These are phyloP conservation scores for Dicrostonyx torquatus DNA, from an alignment of 2,797 vertebrate genomes.

Conservation along the genomic window DNA sequence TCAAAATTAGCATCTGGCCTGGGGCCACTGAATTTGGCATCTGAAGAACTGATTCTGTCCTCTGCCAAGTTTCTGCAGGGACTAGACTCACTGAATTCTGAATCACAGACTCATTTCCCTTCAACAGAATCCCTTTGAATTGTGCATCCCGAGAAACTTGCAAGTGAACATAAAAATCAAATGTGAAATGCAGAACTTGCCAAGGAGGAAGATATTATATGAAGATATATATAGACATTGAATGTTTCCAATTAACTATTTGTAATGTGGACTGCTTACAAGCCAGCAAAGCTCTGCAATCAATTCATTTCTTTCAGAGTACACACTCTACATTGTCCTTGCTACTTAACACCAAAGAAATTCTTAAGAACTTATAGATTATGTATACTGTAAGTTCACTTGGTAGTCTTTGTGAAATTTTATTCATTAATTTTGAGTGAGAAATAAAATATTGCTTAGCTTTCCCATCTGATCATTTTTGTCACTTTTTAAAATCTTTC, in stretches of 20 bases:
- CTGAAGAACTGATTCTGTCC: conserved; percentile 80
- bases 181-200: conserved; percentile 55
- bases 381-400: conserved; percentile 68
- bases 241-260: conserved; percentile 38
- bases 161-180: conserved; percentile 78
- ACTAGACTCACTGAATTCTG: conserved; percentile 85
- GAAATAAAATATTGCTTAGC: conserved; percentile 79
- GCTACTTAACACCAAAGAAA: conserved; percentile 57
- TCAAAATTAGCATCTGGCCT: conserved; percentile 85
- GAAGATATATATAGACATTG: not conserved
- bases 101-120: conserved; percentile 81
- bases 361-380: conserved; percentile 57
- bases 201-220: conserved; percentile 59
- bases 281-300: not conserved
- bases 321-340: not conserved
- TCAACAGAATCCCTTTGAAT: conserved; percentile 80
- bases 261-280: not conserved
- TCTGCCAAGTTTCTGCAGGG: conserved; percentile 88
- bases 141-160: conserved; percentile 72
- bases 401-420: conserved; percentile 79
- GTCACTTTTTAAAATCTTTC: conserved; percentile 82
- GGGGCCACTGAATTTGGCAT: conserved; percentile 87
- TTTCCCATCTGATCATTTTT: conserved; percentile 82
- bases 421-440: conserved; percentile 81
- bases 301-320: conserved; percentile 6